Conservation (phyloP, 2,888 invertebrate species). For the Ophion slaviceki region DNA sequence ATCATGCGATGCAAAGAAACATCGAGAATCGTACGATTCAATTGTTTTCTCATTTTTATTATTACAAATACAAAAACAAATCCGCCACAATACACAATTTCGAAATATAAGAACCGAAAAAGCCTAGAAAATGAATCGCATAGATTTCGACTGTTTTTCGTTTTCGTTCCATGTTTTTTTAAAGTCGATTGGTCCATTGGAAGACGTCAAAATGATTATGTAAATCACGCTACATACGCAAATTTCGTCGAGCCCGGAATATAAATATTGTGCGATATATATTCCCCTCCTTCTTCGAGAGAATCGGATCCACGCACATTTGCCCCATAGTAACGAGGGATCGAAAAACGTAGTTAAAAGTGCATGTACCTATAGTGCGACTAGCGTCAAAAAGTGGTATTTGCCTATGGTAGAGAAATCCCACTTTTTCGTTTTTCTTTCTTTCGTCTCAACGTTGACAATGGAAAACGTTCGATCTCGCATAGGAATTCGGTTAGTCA, state of each 20-base stretch:
- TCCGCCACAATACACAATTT: constrained; percentile 37
- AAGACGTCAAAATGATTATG: constrained; percentile 65
- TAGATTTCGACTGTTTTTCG: background rate
- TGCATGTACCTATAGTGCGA: constrained; percentile 73
- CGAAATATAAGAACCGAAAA: constrained; percentile 34
- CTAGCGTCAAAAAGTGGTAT: constrained; percentile 73
- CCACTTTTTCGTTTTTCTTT: background rate
- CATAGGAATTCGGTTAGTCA: constrained; percentile 73
- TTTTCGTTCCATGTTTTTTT: constrained; percentile 22
- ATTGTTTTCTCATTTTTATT: constrained; percentile 68
- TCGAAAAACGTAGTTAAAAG: constrained; percentile 29
- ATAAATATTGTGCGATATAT: constrained; percentile 33
- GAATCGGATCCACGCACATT: constrained; percentile 18
- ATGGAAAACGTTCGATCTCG: constrained; percentile 69
- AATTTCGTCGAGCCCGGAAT: constrained; percentile 13
- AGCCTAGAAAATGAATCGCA: constrained; percentile 41
- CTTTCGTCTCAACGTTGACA: constrained; percentile 47
- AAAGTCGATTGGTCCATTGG: constrained; percentile 64
- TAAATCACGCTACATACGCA: constrained; percentile 24
- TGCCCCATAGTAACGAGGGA: constrained; percentile 16
- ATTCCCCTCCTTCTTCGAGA: constrained; percentile 12
- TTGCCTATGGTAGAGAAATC: constrained; percentile 64
- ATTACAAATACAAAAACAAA: constrained; percentile 84
- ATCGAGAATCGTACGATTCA: background rate
- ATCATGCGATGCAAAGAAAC: background rate